A percentile compares a stretch with the other conserved stretches of the same genome.
Evolutionary conservation across 2,113 vertebrate species (phyloP).

Genomic region (Bujurquina vittata): DNA sequence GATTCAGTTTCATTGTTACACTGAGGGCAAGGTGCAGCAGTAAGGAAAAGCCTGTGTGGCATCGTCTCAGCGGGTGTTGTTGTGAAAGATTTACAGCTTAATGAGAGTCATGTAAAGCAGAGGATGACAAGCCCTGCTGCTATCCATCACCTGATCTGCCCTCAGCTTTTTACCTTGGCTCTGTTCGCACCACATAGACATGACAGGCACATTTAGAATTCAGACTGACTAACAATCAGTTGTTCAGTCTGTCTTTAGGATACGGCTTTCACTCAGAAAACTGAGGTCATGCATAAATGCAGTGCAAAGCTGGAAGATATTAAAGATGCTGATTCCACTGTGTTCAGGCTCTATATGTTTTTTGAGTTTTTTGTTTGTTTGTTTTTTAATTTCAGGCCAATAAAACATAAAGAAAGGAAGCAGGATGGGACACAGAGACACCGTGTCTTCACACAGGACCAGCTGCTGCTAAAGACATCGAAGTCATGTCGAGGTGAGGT

Average conservation of each 20-base stretch:
- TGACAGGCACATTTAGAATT: slow-evolving; percentile 50
- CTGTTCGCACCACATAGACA: slow-evolving; percentile 59
- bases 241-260: neutral
- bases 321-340: neutral
- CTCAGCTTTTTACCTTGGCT: slow-evolving; percentile 34
- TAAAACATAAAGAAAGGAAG: neutral
- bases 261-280: neutral
- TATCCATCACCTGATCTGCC: slow-evolving; percentile 78
- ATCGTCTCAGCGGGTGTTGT: slow-evolving; percentile 60
- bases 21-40: slow-evolving; percentile 62
- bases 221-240: neutral
- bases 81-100: slow-evolving; percentile 85
- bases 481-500: neutral
- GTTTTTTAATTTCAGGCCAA: neutral
- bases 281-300: neutral
- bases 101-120: slow-evolving; percentile 67
- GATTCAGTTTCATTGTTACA: slow-evolving; percentile 67
- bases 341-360: neutral
- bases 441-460: neutral
- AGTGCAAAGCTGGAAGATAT: neutral
- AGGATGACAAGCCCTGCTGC: slow-evolving; percentile 53
- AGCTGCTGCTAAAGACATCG: neutral
- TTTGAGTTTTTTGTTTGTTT: too few relatives aligned
- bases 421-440: neutral
- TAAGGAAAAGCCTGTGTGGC: slow-evolving; percentile 69